Conservation (phyloP, 2,797 vertebrate species). For the Girardinus metallicus region DNA sequence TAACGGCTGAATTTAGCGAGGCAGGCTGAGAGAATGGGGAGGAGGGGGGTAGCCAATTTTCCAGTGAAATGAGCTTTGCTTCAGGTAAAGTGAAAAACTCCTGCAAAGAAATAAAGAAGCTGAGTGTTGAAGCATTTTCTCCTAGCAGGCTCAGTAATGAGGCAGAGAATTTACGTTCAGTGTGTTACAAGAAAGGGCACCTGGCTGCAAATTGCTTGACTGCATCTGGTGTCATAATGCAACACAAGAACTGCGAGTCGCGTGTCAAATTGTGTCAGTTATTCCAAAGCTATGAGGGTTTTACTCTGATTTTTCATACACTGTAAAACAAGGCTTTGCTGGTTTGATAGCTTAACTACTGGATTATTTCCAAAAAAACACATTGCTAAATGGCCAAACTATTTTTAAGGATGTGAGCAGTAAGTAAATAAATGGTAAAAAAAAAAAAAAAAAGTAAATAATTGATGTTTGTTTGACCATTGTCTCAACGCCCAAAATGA, state of each 20-base stretch:
- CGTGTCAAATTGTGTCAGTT: neutral
- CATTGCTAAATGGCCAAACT: neutral
- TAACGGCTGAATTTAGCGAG: constrained; percentile 72
- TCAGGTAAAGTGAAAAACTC: constrained; percentile 72
- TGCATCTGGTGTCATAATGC: constrained; percentile 14
- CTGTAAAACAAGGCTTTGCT: neutral
- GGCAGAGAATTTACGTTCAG: constrained; percentile 53
- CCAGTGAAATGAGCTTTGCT: constrained; percentile 80
- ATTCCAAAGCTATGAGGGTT: neutral
- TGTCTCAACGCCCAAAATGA: neutral
- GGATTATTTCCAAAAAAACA: neutral
- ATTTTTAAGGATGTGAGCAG: neutral
- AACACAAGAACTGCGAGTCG: constrained; percentile 27
- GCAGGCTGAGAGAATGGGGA: constrained; percentile 66
- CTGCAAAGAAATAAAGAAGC: constrained; percentile 64
- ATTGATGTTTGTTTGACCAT: neutral
- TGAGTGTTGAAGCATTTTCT: constrained; percentile 57
- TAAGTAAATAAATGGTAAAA: too few relatives aligned
- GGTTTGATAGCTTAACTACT: neutral
- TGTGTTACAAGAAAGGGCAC: constrained; percentile 12
- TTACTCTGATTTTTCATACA: neutral
- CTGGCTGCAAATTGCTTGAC: constrained; percentile 30
- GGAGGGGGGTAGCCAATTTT: constrained; percentile 75
- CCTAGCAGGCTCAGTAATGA: constrained; percentile 48
- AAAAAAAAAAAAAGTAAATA: neutral